These are phyloP conservation scores for Caenorhabditis panamensis DNA, from an alignment of 2,888 invertebrate genomes.

Conservation along the genomic window DNA sequence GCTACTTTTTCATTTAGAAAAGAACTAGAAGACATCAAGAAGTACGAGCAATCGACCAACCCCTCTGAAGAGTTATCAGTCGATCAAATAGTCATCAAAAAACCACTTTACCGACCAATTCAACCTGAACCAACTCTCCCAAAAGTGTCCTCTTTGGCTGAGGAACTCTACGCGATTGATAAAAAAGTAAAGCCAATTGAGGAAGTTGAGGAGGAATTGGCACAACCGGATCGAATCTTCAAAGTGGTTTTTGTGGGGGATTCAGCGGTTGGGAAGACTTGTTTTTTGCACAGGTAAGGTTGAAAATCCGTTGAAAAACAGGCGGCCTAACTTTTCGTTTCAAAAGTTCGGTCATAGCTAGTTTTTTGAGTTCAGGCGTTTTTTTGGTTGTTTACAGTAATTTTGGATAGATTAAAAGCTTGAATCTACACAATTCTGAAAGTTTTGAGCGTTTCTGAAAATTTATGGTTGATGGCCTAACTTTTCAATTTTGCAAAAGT, in stretches of 20 bases:
- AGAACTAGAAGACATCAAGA: slow-evolving; percentile 50
- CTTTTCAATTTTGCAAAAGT: too few relatives aligned
- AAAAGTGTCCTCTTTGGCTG: slow-evolving; percentile 55
- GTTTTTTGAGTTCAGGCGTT: too few relatives aligned
- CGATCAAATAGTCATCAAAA: slow-evolving; percentile 46
- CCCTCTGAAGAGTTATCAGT: neutral
- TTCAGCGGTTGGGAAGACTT: slow-evolving; percentile 84
- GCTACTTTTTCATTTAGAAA: slow-evolving; percentile 28
- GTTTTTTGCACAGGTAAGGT: slow-evolving; percentile 83
- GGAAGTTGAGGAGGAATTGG: slow-evolving; percentile 61
- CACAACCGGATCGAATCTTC: slow-evolving; percentile 83
- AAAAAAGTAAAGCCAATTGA: slow-evolving; percentile 20
- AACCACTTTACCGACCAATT: slow-evolving; percentile 67
- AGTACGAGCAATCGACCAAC: slow-evolving; percentile 44
- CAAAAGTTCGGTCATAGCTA: too few relatives aligned
- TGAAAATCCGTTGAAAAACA: neutral
- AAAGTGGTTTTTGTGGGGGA: slow-evolving; percentile 85
- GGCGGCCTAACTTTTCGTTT: too few relatives aligned
- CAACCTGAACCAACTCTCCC: slow-evolving; percentile 54
- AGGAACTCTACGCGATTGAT: slow-evolving; percentile 44
- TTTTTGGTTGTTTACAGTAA: too few relatives aligned
- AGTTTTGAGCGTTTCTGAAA: too few relatives aligned
- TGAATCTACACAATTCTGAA: too few relatives aligned
- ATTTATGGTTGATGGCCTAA: too few relatives aligned
- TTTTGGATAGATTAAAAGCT: too few relatives aligned